A percentile compares a stretch with the other conserved stretches of the same genome.
phyloP scores from a whole-genome alignment of 2,797 vertebrate species.

The Podargus strigoides region DNA sequence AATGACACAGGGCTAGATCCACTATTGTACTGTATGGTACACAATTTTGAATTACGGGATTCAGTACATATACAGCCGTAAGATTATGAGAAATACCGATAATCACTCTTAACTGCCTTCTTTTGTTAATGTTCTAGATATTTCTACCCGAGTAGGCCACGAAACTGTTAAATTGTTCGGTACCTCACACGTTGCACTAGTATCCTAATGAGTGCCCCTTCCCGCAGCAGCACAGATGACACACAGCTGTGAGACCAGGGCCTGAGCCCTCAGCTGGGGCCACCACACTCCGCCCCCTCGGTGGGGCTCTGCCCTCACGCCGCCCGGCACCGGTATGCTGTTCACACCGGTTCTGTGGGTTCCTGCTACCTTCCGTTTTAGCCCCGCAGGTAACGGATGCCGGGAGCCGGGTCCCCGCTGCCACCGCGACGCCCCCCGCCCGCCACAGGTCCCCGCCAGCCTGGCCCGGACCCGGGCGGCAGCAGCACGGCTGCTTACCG shows the following conservation, averaged over 20 bases:
- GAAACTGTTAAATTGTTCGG: not conserved
- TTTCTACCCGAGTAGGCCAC: not conserved
- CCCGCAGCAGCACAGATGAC: accelerated
- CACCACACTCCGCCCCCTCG: not conserved
- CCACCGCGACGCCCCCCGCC: no score
- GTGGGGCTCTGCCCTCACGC: not conserved
- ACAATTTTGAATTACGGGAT: not conserved
- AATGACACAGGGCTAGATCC: not conserved
- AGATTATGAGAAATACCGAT: not conserved
- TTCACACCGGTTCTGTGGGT: no score
- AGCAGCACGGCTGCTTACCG: not conserved
- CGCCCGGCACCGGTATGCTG: no score
- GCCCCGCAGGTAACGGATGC: not conserved
- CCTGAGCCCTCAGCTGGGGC: not conserved
- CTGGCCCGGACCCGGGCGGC: not conserved
- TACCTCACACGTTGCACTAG: not conserved
- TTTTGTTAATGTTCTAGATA: not conserved
- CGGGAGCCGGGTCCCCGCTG: not conserved
- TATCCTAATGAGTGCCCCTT: not conserved
- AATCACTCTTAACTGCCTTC: not conserved
- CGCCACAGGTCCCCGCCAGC: not conserved
- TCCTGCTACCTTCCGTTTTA: not conserved
- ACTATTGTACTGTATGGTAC: not conserved
- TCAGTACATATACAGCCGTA: not conserved
- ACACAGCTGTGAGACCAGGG: accelerated